Percentiles rank a stretch among this genome's conserved stretches.
Evolutionary conservation across 2,888 invertebrate species (phyloP).

Genomic region (Caenorhabditis sp.): DNA sequence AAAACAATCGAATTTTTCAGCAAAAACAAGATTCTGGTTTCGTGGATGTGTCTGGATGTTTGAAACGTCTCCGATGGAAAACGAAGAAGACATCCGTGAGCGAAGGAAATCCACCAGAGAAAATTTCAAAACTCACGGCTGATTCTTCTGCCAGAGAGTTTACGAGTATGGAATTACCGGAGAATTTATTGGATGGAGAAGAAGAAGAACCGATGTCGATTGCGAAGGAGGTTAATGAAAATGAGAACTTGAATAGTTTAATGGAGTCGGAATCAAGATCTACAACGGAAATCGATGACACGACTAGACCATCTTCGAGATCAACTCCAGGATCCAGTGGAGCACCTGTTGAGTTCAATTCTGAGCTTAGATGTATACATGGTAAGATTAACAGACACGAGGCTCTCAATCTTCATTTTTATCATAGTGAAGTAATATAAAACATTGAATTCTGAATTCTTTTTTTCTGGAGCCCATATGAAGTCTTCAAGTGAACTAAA

Average conservation of each 20-base stretch:
- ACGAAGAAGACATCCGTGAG: conserved; percentile 1
- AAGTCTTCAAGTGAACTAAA: no score
- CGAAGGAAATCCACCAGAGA: conserved; percentile 19
- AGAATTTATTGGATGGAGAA: conserved; percentile 13
- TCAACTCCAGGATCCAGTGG: not conserved
- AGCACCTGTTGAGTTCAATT: conserved; percentile 39
- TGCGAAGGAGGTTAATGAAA: not conserved
- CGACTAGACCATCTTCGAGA: conserved; percentile 3
- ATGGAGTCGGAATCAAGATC: no score
- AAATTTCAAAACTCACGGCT: conserved; percentile 16
- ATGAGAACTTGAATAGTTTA: not conserved
- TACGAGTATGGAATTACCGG: not conserved
- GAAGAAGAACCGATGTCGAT: not conserved
- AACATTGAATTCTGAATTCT: no score
- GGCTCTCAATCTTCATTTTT: no score
- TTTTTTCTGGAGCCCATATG: no score
- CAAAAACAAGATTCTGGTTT: conserved; percentile 22
- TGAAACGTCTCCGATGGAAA: conserved; percentile 14
- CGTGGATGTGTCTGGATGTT: not conserved
- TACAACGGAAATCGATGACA: not conserved
- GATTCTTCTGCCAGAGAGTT: not conserved
- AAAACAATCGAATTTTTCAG: conserved; percentile 14
- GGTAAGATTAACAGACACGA: no score
- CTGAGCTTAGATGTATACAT: conserved; percentile 44
- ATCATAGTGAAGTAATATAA: not conserved